Conservation (phyloP, 1,140 invertebrate genomes). For the Eurosta solidaginis region DNA sequence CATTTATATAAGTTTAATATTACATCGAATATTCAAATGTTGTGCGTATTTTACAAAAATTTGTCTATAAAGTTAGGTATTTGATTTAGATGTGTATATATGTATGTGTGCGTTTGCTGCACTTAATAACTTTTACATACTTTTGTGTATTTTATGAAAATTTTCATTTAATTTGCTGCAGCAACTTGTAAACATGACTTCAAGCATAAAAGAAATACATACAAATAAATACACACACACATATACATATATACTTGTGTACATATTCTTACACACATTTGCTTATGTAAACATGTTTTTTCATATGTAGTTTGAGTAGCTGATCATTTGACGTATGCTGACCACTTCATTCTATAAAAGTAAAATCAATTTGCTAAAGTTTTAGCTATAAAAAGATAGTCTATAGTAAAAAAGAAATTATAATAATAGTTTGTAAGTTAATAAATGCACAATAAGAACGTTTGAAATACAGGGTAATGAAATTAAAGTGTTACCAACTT, state of each 20-base stretch:
- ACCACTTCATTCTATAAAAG: conserved; percentile 22
- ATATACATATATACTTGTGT: neutral
- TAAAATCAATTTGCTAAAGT: conserved; percentile 26
- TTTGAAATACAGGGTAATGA: too few relatives aligned
- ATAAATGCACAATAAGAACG: too few relatives aligned
- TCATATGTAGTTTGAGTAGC: neutral
- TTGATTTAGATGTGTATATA: neutral
- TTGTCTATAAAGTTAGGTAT: conserved; percentile 38
- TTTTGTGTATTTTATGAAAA: conserved; percentile 57
- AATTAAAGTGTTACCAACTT: too few relatives aligned
- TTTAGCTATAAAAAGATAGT: neutral
- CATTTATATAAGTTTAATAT: conserved; percentile 38
- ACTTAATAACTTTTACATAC: conserved; percentile 58
- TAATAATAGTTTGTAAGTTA: neutral
- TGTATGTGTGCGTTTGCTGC: conserved; percentile 41
- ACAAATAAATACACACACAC: neutral
- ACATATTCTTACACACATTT: neutral
- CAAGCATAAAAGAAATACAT: neutral
- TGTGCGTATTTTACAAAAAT: neutral
- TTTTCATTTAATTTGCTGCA: conserved; percentile 50
- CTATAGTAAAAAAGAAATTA: neutral
- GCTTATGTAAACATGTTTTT: neutral
- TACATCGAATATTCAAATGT: neutral
- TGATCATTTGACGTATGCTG: conserved; percentile 10
- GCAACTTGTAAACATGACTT: conserved; percentile 22